Conservation (phyloP, 1,140 invertebrate genomes). For the Pantala flavescens region DNA sequence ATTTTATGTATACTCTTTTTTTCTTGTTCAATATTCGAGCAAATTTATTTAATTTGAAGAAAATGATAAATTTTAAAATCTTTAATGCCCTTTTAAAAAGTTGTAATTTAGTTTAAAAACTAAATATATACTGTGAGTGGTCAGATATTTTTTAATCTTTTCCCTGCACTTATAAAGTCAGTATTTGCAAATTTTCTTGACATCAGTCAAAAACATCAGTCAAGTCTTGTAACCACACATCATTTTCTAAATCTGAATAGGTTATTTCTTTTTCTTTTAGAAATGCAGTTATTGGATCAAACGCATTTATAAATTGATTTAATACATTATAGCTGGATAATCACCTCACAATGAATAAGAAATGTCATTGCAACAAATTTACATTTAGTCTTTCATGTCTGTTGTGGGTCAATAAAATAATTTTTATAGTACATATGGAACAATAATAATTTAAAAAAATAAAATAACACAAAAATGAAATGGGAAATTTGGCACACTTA, state of each 20-base stretch:
- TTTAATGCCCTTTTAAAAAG: constrained; percentile 19
- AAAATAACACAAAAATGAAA: no score
- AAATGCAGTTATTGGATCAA: background rate
- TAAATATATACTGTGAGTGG: constrained; percentile 15
- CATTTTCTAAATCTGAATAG: background rate
- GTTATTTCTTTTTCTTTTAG: background rate
- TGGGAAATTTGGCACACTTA: no score
- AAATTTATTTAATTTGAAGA: constrained; percentile 25
- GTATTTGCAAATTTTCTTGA: background rate
- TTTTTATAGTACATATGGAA: no score
- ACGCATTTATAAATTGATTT: background rate
- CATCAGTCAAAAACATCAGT: background rate
- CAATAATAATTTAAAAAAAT: no score
- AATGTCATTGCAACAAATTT: no score
- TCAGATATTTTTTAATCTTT: constrained; percentile 18
- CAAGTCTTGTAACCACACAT: background rate
- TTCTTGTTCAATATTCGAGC: constrained; percentile 26
- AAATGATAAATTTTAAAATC: constrained; percentile 18
- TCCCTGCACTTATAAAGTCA: background rate
- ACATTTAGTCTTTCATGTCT: no score
- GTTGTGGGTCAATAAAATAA: no score
- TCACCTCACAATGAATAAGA: background rate
- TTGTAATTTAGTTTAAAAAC: constrained; percentile 19
- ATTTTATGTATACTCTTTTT: constrained; percentile 21
- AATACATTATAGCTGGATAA: background rate